These are phyloP conservation scores for Serripes groenlandicus DNA, from an alignment of 2,888 invertebrate species.

Conservation along the genomic window DNA sequence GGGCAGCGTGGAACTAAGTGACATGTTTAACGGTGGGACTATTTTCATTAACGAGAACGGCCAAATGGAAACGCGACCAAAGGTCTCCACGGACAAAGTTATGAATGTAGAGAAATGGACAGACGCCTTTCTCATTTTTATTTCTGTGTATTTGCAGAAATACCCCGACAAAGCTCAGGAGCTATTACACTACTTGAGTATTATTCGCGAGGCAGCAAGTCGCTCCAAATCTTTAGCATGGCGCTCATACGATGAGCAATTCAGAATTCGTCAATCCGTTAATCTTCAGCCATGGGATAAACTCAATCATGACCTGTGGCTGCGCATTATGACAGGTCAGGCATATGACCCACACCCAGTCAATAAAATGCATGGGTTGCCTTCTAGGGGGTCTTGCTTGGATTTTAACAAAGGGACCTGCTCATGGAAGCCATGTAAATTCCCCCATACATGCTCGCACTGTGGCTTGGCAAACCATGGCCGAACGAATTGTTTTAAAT, in stretches of 20 bases:
- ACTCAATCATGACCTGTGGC: slow-evolving; percentile 41
- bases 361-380: too few species aligned
- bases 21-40: not conserved
- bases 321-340: too few species aligned
- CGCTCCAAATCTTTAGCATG: slow-evolving; percentile 24
- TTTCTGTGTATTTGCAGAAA: slow-evolving; percentile 4
- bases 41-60: not conserved
- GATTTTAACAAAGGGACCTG: too few species aligned
- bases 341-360: too few species aligned
- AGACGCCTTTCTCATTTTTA: slow-evolving; percentile 45
- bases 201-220: slow-evolving; percentile 34
- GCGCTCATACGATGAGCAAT: slow-evolving; percentile 51
- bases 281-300: slow-evolving; percentile 18
- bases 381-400: too few species aligned
- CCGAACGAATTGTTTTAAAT: too few species aligned
- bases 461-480: slow-evolving; percentile 21
- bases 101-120: slow-evolving; percentile 45
- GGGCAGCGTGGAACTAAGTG: slow-evolving; percentile 5
- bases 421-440: slow-evolving; percentile 32
- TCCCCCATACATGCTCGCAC: slow-evolving; percentile 29
- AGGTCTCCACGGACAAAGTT: slow-evolving; percentile 12
- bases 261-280: slow-evolving; percentile 45
- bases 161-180: slow-evolving; percentile 19
- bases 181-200: slow-evolving; percentile 47
- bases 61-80: not conserved